Conservation (phyloP, 2,797 vertebrate genomes). For the Oreochromis grahami region DNA sequence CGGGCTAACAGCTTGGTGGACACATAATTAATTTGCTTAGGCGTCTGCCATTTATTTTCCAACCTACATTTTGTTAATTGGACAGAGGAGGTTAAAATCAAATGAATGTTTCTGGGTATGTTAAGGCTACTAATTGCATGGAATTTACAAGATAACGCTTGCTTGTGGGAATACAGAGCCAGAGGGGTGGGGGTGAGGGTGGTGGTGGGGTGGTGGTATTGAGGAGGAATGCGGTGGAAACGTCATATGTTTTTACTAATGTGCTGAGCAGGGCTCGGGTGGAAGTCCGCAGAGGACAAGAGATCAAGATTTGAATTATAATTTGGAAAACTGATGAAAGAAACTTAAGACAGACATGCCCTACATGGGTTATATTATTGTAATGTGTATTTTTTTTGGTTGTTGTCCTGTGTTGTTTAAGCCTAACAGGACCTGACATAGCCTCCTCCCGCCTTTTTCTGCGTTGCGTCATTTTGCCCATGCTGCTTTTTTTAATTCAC, state of each 20-base stretch:
- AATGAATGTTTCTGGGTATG: constrained; percentile 71
- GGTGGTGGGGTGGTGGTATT: not conserved
- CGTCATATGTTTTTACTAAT: constrained; percentile 27
- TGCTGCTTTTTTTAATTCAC: constrained; percentile 42
- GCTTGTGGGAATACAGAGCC: constrained; percentile 41
- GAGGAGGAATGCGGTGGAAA: constrained; percentile 26
- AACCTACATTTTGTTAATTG: constrained; percentile 83
- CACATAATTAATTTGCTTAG: constrained; percentile 82
- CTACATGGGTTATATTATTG: not conserved
- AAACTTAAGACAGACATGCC: not conserved
- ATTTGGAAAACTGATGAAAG: not conserved
- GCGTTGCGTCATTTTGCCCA: constrained; percentile 32
- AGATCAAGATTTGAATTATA: not conserved
- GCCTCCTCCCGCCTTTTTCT: not conserved
- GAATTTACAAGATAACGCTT: constrained; percentile 45
- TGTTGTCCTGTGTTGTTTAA: constrained; percentile 48
- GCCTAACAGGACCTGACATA: constrained; percentile 46
- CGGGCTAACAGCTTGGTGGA: constrained; percentile 80
- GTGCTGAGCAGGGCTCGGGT: not conserved
- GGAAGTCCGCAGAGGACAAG: not conserved
- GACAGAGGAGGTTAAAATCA: constrained; percentile 78
- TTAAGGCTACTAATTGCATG: constrained; percentile 68
- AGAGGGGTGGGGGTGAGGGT: not conserved
- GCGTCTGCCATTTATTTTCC: constrained; percentile 83
- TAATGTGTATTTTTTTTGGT: constrained; percentile 8